Evolutionary conservation across 2,888 invertebrate species (phyloP), one percentile per base, ranked within the genome.

Genomic region (Pheosia gnoma): DNA sequence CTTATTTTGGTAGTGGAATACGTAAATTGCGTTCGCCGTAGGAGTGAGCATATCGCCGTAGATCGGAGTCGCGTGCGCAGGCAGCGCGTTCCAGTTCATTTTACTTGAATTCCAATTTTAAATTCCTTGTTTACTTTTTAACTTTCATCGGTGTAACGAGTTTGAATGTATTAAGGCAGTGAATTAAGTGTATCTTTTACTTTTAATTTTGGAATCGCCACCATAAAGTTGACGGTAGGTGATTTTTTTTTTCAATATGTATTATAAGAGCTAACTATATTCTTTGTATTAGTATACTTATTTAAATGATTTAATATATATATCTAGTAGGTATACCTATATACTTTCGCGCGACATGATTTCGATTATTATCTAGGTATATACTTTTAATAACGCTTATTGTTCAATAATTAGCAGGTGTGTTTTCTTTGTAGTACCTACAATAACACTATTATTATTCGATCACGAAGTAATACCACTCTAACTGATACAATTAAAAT

Each of bases 1-100:
- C 10, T 25, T 77, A 78, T 73, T 81, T 65, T 86, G 84, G 90
- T 72, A 68, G 59, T 58, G 58, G 67, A 79, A 77, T 74, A 83
- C 80, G 87, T 87, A 86, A 88, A 89, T 80, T 86, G 82, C 84
- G 83, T 78, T 79, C 81, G 79, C 81, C 75, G 78, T 75, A 78
- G 71, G 72, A 77, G 72, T 79, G 77, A 83, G 81, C 85, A 86
- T 84, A 86, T 76, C 84, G 85, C 81, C 80, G 83, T 84, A 83
- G 86, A 84, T 84, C 80, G 80, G 77, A 82, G 82, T 73, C 85
- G 89, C 84, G 87, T 80, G 84, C 86, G 81, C 85, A 74, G 72
- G 25, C 25, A 25, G 25, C 25, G 25, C 82, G 76, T 77, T 75
- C 74, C 67, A 64, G 13, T 25, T 11, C 51, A 39, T 4, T 51